These are phyloP conservation scores for Anguilla obscura DNA, from an alignment of 2,797 vertebrate genomes.

Conservation along the genomic window DNA sequence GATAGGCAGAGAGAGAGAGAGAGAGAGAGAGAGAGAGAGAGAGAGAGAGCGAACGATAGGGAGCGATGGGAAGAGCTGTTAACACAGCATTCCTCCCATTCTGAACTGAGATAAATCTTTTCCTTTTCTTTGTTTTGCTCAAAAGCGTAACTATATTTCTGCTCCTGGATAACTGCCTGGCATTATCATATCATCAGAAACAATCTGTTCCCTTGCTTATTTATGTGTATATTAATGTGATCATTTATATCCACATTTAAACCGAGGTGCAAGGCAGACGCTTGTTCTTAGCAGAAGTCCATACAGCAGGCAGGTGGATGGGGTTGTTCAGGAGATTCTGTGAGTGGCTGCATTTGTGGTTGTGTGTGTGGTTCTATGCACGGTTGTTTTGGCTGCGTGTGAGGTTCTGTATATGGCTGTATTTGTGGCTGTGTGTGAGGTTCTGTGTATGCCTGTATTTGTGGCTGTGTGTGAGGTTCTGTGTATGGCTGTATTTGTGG, in stretches of 20 bases:
- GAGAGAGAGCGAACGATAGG: neutral
- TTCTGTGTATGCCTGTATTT: neutral
- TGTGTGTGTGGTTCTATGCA: no score
- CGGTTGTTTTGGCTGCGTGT: neutral
- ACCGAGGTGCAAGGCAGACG: no score
- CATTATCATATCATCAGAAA: constrained; percentile 11
- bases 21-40: no score
- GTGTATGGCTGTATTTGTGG: neutral
- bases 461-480: neutral
- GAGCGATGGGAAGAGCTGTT: no score
- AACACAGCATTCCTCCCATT: neutral
- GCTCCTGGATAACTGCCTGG: neutral
- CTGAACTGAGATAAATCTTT: no score
- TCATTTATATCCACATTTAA: neutral
- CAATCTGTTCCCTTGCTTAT: constrained; percentile 9
- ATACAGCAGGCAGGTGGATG: neutral
- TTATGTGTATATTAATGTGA: constrained; percentile 16
- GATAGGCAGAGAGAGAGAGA: no score
- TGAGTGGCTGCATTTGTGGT: neutral
- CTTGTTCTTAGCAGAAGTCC: neutral
- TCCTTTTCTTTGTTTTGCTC: no score
- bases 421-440: constrained; percentile 12
- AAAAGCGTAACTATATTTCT: no score
- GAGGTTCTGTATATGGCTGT: neutral
- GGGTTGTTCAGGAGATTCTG: neutral